Conservation (phyloP, 1,140 invertebrate genomes). For the Melipona quadrifasciata region DNA sequence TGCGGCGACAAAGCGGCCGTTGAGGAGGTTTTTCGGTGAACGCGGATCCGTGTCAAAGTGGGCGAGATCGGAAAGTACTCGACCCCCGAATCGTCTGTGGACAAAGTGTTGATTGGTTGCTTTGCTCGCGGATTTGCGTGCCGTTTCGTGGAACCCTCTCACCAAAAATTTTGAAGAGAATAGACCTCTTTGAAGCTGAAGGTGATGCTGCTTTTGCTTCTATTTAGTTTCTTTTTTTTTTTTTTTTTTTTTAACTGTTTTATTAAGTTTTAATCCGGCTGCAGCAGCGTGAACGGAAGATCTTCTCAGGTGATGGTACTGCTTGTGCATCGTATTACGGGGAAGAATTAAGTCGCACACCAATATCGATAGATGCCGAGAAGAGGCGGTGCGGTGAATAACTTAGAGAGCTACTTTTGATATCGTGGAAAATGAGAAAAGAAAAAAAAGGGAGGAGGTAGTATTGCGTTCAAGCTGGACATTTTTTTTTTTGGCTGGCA, state of each 20-base stretch:
- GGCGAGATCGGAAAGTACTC: constrained; percentile 92
- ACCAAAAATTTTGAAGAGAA: constrained; percentile 60
- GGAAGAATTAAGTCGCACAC: constrained; percentile 56
- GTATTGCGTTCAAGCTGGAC: constrained; percentile 32
- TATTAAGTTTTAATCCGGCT: background rate
- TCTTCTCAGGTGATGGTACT: constrained; percentile 27
- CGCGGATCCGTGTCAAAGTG: constrained; percentile 89
- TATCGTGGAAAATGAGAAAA: background rate
- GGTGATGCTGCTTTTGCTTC: constrained; percentile 20
- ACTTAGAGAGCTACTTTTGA: constrained; percentile 28
- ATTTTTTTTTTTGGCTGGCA: background rate
- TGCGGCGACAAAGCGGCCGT: constrained; percentile 61
- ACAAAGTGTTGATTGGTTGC: constrained; percentile 75
- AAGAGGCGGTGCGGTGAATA: constrained; percentile 69
- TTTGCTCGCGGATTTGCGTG: constrained; percentile 1
- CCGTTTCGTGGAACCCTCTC: constrained; percentile 61
- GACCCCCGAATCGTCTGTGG: constrained; percentile 87
- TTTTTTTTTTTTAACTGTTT: background rate
- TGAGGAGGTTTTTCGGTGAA: constrained; percentile 84
- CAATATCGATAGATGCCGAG: constrained; percentile 76
- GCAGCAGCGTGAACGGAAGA: constrained; percentile 33
- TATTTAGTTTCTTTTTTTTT: background rate
- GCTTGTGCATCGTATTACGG: constrained; percentile 46
- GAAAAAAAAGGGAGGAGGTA: background rate
- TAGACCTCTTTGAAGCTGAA: constrained; percentile 44